These are phyloP conservation scores for Drosophila setifemur DNA, from an alignment of 1,140 invertebrate species.

Conservation along the genomic window DNA sequence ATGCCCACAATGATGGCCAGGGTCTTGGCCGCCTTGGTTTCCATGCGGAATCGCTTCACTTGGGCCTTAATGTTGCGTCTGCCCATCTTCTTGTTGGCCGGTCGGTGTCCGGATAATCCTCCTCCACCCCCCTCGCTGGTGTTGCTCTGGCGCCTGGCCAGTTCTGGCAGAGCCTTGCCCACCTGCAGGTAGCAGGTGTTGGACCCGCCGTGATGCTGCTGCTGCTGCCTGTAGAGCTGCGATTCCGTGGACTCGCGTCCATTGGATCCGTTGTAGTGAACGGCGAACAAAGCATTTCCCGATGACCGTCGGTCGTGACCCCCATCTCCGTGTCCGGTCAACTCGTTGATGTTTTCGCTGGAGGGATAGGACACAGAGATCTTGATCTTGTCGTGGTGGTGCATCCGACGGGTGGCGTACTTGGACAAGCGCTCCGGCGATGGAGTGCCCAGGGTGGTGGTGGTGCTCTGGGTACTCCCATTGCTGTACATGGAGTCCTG, in stretches of 20 bases:
- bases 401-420: slow-evolving; percentile 76
- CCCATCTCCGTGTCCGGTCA: slow-evolving; percentile 59
- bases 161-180: slow-evolving; percentile 83
- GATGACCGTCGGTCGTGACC: slow-evolving; percentile 51
- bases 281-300: slow-evolving; percentile 64
- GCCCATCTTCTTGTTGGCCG: slow-evolving; percentile 86
- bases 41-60: slow-evolving; percentile 87
- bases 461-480: slow-evolving; percentile 78
- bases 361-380: slow-evolving; percentile 93
- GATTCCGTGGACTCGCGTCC: slow-evolving; percentile 69
- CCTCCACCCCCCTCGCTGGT: slow-evolving; percentile 81
- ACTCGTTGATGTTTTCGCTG: slow-evolving; percentile 86
- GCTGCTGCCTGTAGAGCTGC: slow-evolving; percentile 77
- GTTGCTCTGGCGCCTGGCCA: slow-evolving; percentile 79
- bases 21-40: slow-evolving; percentile 95
- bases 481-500: slow-evolving; percentile 79
- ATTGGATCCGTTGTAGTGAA: slow-evolving; percentile 67
- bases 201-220: slow-evolving; percentile 81
- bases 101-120: slow-evolving; percentile 46
- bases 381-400: slow-evolving; percentile 89
- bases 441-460: slow-evolving; percentile 75
- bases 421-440: slow-evolving; percentile 74
- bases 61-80: slow-evolving; percentile 83
- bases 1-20: slow-evolving; percentile 95
- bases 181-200: slow-evolving; percentile 84